These are phyloP conservation scores for Cassiopea xamachana DNA, from an alignment of 30 jellyfish, hydroid and myxozoan genomes.

Conservation along the genomic window DNA sequence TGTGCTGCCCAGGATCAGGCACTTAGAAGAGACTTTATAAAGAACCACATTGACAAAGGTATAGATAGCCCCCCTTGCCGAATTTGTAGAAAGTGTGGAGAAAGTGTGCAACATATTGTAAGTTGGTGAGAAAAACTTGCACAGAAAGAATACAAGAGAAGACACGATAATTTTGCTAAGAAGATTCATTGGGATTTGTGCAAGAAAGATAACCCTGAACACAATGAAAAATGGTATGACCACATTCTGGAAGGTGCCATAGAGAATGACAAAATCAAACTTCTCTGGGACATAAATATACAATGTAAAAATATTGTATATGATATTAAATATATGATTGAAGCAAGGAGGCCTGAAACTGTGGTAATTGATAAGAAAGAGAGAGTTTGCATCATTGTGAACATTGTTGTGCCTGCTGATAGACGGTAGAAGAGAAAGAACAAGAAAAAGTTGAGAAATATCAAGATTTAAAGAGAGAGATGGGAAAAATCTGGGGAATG, in stretches of 20 bases:
- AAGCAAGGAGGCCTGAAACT: constrained; percentile 5
- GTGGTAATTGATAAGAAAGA: not conserved
- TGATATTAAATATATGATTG: not conserved
- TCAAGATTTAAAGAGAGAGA: constrained; percentile 14
- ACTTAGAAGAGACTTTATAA: constrained; percentile 6
- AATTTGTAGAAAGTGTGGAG: not conserved
- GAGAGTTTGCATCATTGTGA: too few species aligned
- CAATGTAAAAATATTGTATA: too few species aligned
- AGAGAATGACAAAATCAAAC: not conserved
- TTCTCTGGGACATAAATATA: not conserved
- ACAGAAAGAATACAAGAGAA: too few species aligned
- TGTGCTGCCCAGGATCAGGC: not conserved
- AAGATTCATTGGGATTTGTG: too few species aligned
- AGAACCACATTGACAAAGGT: constrained; percentile 14
- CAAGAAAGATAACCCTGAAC: not conserved
- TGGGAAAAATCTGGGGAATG: constrained; percentile 14
- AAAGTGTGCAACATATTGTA: not conserved
- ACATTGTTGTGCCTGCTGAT: too few species aligned
- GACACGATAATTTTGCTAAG: too few species aligned
- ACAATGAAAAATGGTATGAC: constrained; percentile 47
- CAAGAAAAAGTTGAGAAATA: constrained; percentile 16
- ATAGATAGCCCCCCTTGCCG: constrained; percentile 11
- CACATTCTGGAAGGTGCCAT: constrained; percentile 40
- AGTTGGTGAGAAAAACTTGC: not conserved
- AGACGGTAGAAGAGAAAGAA: not conserved